These are phyloP conservation scores for Anarrhichthys ocellatus DNA, from an alignment of 2,113 vertebrate species.

Conservation along the genomic window DNA sequence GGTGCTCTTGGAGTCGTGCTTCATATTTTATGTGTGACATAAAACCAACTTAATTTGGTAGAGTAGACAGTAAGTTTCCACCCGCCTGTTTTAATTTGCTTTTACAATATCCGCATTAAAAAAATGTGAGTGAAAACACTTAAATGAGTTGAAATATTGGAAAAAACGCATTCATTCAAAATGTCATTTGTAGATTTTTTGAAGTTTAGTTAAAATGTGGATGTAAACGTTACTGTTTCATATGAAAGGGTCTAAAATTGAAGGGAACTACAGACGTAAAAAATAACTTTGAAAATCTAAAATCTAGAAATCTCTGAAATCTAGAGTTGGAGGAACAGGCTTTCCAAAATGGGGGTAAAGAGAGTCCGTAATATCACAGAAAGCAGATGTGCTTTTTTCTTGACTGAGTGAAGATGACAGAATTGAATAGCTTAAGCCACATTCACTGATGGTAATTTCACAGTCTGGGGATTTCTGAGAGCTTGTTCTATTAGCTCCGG, in stretches of 20 bases:
- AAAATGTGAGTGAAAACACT: too few relatives aligned
- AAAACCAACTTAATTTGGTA: not conserved
- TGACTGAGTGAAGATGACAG: slow-evolving; percentile 47
- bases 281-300: not conserved
- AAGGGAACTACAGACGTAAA: not conserved
- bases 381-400: slow-evolving; percentile 42
- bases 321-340: not conserved
- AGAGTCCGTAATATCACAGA: not conserved
- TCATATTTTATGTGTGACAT: not conserved
- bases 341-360: not conserved
- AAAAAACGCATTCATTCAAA: too few relatives aligned
- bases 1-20: not conserved
- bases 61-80: not conserved
- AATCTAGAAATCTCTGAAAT: too few relatives aligned
- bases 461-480: slow-evolving; percentile 51
- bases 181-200: too few relatives aligned
- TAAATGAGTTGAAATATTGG: too few relatives aligned
- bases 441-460: slow-evolving; percentile 64
- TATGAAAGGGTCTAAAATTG: too few relatives aligned
- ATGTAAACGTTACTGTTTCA: not conserved
- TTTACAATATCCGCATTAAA: not conserved
- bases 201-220: too few relatives aligned
- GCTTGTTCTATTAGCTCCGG: slow-evolving; percentile 52
- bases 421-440: slow-evolving; percentile 44
- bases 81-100: not conserved